Conservation (phyloP, 1,140 invertebrate genomes). For the Sminthurides bifidus region DNA sequence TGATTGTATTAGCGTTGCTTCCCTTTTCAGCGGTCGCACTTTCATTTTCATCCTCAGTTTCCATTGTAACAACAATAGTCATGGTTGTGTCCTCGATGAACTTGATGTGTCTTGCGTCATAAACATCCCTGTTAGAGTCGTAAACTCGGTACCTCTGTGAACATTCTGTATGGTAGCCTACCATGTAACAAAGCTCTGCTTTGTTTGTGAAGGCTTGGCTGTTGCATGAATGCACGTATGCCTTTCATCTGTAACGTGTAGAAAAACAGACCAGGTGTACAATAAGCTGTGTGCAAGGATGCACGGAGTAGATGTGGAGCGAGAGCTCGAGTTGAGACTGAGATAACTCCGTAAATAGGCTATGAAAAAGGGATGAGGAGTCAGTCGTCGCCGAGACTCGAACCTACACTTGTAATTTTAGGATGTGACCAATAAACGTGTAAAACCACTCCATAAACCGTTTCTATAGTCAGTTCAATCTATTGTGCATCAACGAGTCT, state of each 20-base stretch:
- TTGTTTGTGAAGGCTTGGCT: background rate
- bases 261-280: too few relatives aligned
- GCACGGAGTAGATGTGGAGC: too few relatives aligned
- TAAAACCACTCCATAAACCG: too few relatives aligned
- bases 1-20: background rate
- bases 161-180: background rate
- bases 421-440: too few relatives aligned
- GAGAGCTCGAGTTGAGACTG: too few relatives aligned
- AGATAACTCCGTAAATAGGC: too few relatives aligned
- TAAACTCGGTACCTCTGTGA: background rate
- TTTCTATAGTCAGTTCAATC: too few relatives aligned
- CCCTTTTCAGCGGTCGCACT: background rate
- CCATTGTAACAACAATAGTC: background rate
- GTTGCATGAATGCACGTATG: constrained; percentile 22
- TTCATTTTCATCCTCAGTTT: background rate
- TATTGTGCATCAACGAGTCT: too few relatives aligned
- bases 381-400: too few relatives aligned
- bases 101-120: background rate
- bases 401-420: too few relatives aligned
- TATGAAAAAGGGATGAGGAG: too few relatives aligned
- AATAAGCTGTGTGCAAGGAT: too few relatives aligned
- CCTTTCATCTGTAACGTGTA: constrained; percentile 15
- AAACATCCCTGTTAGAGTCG: background rate
- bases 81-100: constrained; percentile 2
- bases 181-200: constrained; percentile 5